Evolutionary conservation across 1,140 invertebrate genomes (phyloP).

Genomic region (Saccostrea echinata): DNA sequence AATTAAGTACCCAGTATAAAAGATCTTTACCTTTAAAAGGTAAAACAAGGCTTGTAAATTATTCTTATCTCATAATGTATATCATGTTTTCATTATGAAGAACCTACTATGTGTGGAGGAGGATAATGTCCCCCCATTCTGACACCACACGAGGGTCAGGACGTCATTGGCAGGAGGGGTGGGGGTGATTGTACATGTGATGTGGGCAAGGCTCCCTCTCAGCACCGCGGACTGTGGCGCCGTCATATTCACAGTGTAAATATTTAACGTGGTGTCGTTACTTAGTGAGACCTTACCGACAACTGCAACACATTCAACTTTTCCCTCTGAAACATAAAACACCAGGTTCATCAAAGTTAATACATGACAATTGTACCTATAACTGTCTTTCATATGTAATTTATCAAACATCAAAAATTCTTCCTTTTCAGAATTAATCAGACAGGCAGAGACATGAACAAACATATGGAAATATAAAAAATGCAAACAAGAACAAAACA

Average conservation of each 20-base stretch:
- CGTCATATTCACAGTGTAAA: neutral
- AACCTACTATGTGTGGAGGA: conserved; percentile 10
- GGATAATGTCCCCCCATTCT: neutral
- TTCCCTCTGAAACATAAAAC: conserved; percentile 8
- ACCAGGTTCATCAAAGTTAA: neutral
- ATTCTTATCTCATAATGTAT: too few relatives aligned
- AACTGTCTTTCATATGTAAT: neutral
- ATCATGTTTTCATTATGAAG: neutral
- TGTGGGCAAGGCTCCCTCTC: neutral
- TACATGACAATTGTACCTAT: neutral
- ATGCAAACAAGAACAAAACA: neutral
- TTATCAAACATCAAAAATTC: neutral
- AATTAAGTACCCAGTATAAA: too few relatives aligned
- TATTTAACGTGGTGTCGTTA: neutral
- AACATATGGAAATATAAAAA: neutral
- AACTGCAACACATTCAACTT: conserved; percentile 2
- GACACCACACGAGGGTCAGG: conserved; percentile 9
- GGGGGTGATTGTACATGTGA: neutral
- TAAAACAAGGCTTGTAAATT: too few relatives aligned
- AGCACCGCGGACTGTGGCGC: conserved; percentile 5
- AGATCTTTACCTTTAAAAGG: too few relatives aligned
- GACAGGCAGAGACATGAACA: neutral
- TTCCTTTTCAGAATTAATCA: neutral
- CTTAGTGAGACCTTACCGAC: neutral
- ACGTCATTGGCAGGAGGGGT: neutral